Evolutionary conservation across 2,113 vertebrate species (phyloP).

Genomic region (Elachura formosa): DNA sequence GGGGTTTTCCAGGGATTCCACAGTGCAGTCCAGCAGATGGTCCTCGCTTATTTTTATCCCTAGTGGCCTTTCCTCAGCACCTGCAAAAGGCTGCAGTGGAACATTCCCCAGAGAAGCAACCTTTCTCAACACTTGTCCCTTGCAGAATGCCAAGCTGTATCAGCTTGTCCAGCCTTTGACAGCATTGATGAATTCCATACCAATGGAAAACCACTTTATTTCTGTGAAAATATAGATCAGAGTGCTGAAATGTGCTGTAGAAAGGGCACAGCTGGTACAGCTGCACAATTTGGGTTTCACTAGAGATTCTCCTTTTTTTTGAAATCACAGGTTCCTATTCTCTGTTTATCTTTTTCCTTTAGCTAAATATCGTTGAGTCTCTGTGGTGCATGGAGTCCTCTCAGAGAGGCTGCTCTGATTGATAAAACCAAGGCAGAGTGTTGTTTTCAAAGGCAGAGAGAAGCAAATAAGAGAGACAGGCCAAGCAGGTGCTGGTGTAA

Average conservation of each 20-base stretch:
- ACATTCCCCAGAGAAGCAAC: background rate
- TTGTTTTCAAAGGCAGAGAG: background rate
- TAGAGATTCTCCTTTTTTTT: conserved; percentile 6
- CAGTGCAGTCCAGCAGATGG: accelerated
- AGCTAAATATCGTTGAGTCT: background rate
- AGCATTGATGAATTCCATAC: background rate
- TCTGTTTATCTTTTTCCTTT: background rate
- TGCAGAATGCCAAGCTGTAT: background rate
- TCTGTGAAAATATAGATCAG: background rate
- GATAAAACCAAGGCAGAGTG: background rate
- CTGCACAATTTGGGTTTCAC: conserved; percentile 6
- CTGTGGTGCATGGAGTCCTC: background rate
- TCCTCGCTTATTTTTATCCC: background rate
- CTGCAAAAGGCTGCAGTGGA: background rate
- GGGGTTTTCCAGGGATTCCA: background rate
- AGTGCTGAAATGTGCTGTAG: background rate
- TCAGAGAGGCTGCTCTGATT: background rate
- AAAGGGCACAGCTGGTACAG: conserved; percentile 3
- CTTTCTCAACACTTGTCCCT: background rate
- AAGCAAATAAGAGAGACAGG: background rate
- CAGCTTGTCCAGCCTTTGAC: background rate
- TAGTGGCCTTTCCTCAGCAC: background rate
- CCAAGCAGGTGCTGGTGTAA: background rate
- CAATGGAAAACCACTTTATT: background rate
- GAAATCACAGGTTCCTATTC: background rate